phyloP scores from a whole-genome alignment of 2,888 invertebrate genomes.

The Macrophya annulata region DNA sequence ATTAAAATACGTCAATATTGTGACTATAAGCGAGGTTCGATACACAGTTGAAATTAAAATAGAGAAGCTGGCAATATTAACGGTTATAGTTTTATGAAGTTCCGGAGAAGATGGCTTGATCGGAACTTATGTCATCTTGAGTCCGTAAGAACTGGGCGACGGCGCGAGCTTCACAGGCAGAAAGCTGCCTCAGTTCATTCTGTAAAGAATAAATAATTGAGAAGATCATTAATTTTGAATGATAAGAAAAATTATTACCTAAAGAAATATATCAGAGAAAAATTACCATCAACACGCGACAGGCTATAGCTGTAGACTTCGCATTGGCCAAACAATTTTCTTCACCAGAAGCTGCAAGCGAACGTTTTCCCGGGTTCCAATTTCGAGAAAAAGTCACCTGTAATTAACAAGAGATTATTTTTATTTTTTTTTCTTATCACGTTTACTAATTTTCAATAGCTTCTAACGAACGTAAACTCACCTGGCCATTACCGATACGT shows the following conservation, averaged over 20 bases:
- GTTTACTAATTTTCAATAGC: background rate
- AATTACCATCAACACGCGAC: conserved; percentile 36
- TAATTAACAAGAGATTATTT: background rate
- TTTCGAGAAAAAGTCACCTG: conserved; percentile 53
- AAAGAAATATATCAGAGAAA: background rate
- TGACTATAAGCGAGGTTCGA: background rate
- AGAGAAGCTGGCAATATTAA: background rate
- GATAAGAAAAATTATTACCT: background rate
- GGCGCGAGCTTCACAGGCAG: conserved; percentile 44
- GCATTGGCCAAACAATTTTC: conserved; percentile 39
- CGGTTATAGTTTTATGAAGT: conserved; percentile 35
- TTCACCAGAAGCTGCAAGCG: background rate
- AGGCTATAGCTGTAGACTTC: conserved; percentile 36
- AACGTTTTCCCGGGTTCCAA: conserved; percentile 52
- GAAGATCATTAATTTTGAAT: background rate
- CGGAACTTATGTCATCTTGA: conserved; percentile 30
- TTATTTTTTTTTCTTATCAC: no score
- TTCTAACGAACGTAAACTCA: background rate
- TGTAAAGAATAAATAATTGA: background rate
- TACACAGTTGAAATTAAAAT: background rate
- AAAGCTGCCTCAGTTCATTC: conserved; percentile 50
- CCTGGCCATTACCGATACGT: conserved; percentile 17
- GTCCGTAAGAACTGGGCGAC: conserved; percentile 28
- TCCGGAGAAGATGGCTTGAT: conserved; percentile 41
- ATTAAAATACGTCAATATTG: conserved; percentile 27